Conservation (phyloP, 1,140 invertebrate genomes). For the Notospermus geniculatus region DNA sequence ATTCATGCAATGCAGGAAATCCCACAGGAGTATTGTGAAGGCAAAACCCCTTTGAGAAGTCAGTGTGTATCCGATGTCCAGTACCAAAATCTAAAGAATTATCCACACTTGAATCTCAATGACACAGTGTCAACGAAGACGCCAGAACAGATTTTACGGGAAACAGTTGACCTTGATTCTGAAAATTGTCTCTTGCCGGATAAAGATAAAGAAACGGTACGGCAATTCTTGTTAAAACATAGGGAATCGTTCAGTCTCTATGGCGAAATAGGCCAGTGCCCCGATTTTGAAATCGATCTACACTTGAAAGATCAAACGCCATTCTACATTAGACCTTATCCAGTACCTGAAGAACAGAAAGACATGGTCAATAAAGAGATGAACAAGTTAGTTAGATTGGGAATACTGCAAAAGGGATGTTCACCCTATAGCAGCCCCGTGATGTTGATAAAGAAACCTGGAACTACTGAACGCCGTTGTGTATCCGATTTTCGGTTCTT, state of each 20-base stretch:
- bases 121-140: too few relatives aligned
- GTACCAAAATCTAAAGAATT: too few relatives aligned
- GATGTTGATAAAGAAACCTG: neutral
- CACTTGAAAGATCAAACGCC: neutral
- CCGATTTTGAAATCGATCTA: neutral
- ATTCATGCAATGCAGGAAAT: too few relatives aligned
- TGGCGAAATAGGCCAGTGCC: constrained; percentile 1
- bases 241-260: neutral
- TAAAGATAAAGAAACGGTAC: too few relatives aligned
- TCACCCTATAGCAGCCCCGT: neutral
- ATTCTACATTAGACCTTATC: constrained; percentile 6
- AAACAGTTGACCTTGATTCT: too few relatives aligned
- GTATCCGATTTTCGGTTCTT: neutral
- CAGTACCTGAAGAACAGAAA: neutral
- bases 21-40: too few relatives aligned
- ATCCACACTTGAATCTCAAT: too few relatives aligned
- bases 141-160: too few relatives aligned
- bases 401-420: neutral
- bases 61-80: too few relatives aligned
- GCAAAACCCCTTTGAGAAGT: too few relatives aligned
- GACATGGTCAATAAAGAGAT: neutral
- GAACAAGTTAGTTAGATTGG: neutral
- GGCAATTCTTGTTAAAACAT: neutral
- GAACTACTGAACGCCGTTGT: neutral
- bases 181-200: too few relatives aligned